Evolutionary conservation across 2,797 vertebrate genomes (phyloP), one percentile per base, ranked within the genome.

Genomic region (Semaprochilodus insignis): DNA sequence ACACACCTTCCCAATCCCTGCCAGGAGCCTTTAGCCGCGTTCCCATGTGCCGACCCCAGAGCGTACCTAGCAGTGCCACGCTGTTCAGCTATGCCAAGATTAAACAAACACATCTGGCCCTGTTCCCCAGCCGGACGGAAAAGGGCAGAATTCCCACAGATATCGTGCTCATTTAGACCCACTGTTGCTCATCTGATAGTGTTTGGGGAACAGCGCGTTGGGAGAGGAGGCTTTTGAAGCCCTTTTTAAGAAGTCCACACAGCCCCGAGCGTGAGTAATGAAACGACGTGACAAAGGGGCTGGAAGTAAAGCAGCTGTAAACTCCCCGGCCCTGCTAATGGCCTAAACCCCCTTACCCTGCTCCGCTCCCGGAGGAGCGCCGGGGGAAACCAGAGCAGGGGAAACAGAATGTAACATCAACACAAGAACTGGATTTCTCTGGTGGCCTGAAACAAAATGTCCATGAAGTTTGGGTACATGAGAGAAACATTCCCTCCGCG

Each of bases 71-170:
- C 81, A 83, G 66, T 80, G 60, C 86, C 60, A 77, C 27, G n/a
- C 69, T 70, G 54, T 78, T 83, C 65, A 84, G 81, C 86, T 81
- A 88, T 86, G 81, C 62, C 27, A 80, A 83, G 85, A 89, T 85
- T 81, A 89, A 89, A 86, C 74, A 83, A 89, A 85, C 85, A 88
- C 86, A 89, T 89, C 86, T 88, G 81, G 85, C 74, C 77, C 71
- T 72, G 74, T 57, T 82, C 13, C 74, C 34, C 81, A 73, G 57
- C 74, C 44, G 65, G 76, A 88, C 71, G 51, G 60, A 85, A 87
- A 70, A 54, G 72, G 27, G 70, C 82, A 27, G 36, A 77, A 36
- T 84, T 83, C 81, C 77, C 80, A 74, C 59, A 81, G 85, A 86
- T 88, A 86, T 83, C 76, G 52, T 17, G 67, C 79, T 59, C 70